These are phyloP conservation scores for Eulithis testata DNA, from an alignment of 2,888 invertebrate genomes.

Conservation along the genomic window DNA sequence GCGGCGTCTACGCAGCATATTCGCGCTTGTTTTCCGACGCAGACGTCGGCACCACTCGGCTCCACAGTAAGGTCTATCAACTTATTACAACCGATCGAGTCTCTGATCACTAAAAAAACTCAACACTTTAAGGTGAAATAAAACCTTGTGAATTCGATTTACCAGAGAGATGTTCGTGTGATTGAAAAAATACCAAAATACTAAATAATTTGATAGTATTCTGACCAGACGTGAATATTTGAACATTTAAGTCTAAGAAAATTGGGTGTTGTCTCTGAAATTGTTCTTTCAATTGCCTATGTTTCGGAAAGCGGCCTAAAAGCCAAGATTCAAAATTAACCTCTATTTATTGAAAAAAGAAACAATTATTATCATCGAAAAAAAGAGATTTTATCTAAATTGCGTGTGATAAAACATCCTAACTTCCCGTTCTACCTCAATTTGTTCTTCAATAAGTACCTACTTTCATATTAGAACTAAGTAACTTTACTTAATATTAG, in stretches of 20 bases:
- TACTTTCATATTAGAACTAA: conserved; percentile 11
- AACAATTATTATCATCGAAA: conserved; percentile 28
- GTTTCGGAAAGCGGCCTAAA: conserved; percentile 26
- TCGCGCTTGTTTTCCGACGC: conserved; percentile 91
- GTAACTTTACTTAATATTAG: not conserved
- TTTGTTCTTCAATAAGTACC: conserved; percentile 23
- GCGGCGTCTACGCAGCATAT: conserved; percentile 93
- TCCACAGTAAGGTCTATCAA: conserved; percentile 44
- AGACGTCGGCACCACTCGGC: conserved; percentile 76
- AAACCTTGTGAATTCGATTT: no score
- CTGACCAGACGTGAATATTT: not conserved
- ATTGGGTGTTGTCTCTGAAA: conserved; percentile 7
- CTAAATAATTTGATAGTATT: conserved; percentile 7
- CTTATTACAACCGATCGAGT: conserved; percentile 2
- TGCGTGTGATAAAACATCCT: conserved; percentile 34
- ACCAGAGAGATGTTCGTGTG: no score
- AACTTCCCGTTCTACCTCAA: conserved; percentile 40
- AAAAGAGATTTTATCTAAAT: conserved; percentile 32
- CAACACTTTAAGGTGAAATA: no score
- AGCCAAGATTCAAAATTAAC: conserved; percentile 23
- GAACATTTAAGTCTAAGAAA: conserved; percentile 6
- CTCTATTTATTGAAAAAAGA: conserved; percentile 20
- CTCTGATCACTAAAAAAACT: not conserved
- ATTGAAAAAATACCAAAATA: conserved; percentile 3
- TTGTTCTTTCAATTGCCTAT: conserved; percentile 18